phyloP scores from a whole-genome alignment of 2,888 invertebrate species.

The Diploptera punctata region DNA sequence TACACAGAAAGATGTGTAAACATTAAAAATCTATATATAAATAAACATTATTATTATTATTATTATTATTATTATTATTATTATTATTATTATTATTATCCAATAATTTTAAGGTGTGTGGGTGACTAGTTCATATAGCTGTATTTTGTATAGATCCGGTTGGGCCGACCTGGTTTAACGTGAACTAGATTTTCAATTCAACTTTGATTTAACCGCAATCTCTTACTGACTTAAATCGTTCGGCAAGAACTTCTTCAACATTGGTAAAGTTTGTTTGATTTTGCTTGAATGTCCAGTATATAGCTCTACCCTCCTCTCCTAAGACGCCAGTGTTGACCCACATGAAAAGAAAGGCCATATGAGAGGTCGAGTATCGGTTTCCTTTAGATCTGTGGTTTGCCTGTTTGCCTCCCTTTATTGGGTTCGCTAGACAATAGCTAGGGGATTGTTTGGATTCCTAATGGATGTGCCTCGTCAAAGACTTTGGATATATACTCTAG shows the following conservation, averaged over 20 bases:
- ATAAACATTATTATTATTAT: no score
- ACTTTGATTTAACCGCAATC: neutral
- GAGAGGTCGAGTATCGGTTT: conserved; percentile 23
- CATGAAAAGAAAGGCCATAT: neutral
- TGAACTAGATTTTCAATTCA: no score
- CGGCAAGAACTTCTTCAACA: neutral
- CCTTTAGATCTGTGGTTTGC: conserved; percentile 14
- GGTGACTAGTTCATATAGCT: no score
- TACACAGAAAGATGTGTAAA: no score
- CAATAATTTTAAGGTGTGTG: no score
- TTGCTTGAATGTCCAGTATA: neutral
- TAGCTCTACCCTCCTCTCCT: neutral
- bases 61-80: no score
- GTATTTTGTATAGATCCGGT: no score
- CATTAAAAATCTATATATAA: no score
- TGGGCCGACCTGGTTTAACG: no score
- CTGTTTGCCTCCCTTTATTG: conserved; percentile 18
- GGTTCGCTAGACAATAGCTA: conserved; percentile 13
- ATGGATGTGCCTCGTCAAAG: neutral
- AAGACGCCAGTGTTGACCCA: conserved; percentile 5
- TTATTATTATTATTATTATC: no score
- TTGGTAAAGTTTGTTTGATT: conserved; percentile 3
- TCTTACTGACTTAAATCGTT: conserved; percentile 2
- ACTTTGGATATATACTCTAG: neutral
- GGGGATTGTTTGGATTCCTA: conserved; percentile 24